These are phyloP conservation scores for Oegoconia quadripuncta DNA, from an alignment of 2,888 invertebrate genomes.

Conservation along the genomic window DNA sequence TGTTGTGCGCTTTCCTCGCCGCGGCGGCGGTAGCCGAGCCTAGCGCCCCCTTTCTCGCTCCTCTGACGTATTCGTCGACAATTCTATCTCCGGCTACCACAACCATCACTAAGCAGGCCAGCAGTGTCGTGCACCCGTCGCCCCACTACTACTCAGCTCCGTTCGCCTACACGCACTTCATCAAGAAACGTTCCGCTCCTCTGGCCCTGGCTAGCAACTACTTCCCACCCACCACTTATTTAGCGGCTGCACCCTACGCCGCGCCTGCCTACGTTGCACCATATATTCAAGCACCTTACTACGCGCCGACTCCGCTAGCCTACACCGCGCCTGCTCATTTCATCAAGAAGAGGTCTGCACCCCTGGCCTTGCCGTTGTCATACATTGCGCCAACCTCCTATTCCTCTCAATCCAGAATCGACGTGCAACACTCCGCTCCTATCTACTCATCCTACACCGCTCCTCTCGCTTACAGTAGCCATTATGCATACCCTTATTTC, in stretches of 20 bases:
- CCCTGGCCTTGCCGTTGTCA: constrained; percentile 15
- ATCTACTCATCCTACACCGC: constrained; percentile 25
- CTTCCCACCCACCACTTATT: constrained; percentile 27
- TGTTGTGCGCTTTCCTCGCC: constrained; percentile 80
- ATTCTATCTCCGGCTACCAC: constrained; percentile 45
- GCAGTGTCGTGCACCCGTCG: constrained; percentile 64
- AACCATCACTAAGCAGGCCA: constrained; percentile 55
- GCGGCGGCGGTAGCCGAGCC: constrained; percentile 67
- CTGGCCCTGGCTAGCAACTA: constrained; percentile 16
- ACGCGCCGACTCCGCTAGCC: constrained; percentile 11
- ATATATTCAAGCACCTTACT: constrained; percentile 14
- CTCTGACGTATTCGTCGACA: constrained; percentile 37
- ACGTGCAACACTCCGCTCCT: constrained; percentile 35
- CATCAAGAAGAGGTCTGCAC: constrained; percentile 22
- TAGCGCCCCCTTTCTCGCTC: constrained; percentile 26
- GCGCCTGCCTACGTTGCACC: constrained; percentile 19
- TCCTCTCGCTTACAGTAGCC: constrained; percentile 20
- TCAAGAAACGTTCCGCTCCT: constrained; percentile 41
- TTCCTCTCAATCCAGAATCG: constrained; percentile 45
- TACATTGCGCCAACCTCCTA: constrained; percentile 30
- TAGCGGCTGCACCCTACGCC: constrained; percentile 15
- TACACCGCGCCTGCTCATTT: constrained; percentile 30
- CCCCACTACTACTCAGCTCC: constrained; percentile 45
- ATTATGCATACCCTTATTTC: no score
- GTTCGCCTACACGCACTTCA: constrained; percentile 40